Evolutionary conservation across 1,140 invertebrate species (phyloP), one percentile per base, ranked within the genome.

Genomic region (Drosophila arizonae): DNA sequence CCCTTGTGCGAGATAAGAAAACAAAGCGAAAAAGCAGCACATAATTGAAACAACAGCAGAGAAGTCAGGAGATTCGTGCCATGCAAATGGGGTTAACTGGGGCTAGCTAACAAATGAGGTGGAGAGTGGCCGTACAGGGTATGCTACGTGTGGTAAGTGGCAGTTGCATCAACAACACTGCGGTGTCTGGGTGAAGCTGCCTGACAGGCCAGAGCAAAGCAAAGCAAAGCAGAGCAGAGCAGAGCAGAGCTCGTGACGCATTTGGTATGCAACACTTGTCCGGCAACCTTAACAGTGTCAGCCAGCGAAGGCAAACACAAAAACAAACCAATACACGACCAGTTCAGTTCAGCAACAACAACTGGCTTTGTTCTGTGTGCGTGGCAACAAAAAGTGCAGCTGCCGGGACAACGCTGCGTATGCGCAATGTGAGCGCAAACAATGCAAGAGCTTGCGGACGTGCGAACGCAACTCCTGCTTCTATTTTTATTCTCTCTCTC

Each of bases 181-280:
- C 50, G 45, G 10, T 41, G 8, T 10, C 36, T 62, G 57, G 10
- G 10, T 45, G 17, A 50, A 26, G 33, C 24, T 60, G 52, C 30
- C 41, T 41, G 24, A 30, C 26, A 3, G 15, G 9, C 54, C 33
- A 51, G 48, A 48, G 48, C 6, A 30, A 3, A 30, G 6, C 5
- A 30, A 30, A 33, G 33, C 33, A 33, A 5, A 33, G 6, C 30
- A 33, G 9, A 33, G 6, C 33, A 33, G 33, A 33, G 33, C 33
- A 33, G 33, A 33, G 33, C 17, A 41, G 50, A 41, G 56, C 11
- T 36, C 45, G 52, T 50, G 39, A 26, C 65, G 51, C 73, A 84
- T 84, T 84, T 85, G 48, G 81, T 85, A 84, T 84, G 81, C 81
- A 85, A 68, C 74, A 43, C 77, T 85, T 85, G 81, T 84, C 66